Base-by-base conservation (phyloP, 2,113 vertebrate genomes). In the Otis tarda region DNA sequence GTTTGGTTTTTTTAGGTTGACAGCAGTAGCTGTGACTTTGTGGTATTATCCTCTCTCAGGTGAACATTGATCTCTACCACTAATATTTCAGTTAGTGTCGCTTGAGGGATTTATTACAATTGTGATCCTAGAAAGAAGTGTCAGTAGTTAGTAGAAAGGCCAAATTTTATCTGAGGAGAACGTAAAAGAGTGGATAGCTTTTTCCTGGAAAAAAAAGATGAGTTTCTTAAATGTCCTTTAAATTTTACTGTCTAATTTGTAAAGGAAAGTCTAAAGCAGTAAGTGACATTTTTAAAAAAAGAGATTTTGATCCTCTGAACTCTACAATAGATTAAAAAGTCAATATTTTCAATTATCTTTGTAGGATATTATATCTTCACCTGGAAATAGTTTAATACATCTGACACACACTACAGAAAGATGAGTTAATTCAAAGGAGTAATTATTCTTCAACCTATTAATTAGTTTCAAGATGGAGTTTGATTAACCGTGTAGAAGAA, bases 361-460 rank as follows among this genome's bases (percentile, higher is more conserved):
- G 25, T 35, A 47, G 49, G 15, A 16, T 68, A 65, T 14, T 67
- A 6, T 8, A 6, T 65, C 49, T 79, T 76, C 22, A 33, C 5
- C 33, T 90, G 57, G 39, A 55, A 94, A 35, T 5, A 10, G 12
- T 65, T 77, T 59, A 87, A 64, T 60, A 33, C 16, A 31, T 43
- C 19, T 93, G 73, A 65, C 41, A 45, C 31, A 85, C 68, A 16
- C 45, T 80, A 3, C 53, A 45, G 67, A 83, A 67, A 85, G 69
- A 77, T 53, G 52, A 89, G 30, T 79, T 85, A 57, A n/a, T 69
- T 87, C 37, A 73, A 37, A 83, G 37, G 12, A 76, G 37, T 90
- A 92, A 89, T 94, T 94, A 80, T 67, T 88, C 71, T 59, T 81
- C 41, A 89, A 17, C 63, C 25, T 83, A 1, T 73, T 95, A 90